Percentiles rank a stretch among this genome's conserved stretches.
Conservation (phyloP, 1,140 invertebrate genomes). For the Papilio helenus region DNA sequence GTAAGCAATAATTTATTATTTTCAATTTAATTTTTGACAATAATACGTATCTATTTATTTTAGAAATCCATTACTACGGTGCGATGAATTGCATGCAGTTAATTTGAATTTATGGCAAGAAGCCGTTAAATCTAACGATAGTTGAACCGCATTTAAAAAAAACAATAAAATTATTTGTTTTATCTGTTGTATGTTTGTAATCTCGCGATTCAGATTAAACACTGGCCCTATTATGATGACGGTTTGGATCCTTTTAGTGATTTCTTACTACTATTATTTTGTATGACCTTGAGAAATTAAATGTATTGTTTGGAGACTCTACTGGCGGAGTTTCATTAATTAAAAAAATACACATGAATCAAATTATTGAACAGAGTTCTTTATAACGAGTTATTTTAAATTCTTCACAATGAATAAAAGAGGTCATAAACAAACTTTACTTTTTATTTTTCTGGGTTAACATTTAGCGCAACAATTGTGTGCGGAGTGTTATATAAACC, state of each 20-base stretch:
- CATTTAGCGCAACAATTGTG: background rate
- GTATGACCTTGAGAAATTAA: too few species aligned
- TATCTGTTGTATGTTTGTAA: background rate
- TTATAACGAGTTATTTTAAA: background rate
- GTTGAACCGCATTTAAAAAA: background rate
- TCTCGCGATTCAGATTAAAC: too few species aligned
- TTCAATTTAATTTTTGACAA: background rate
- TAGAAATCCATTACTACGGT: conserved; percentile 16
- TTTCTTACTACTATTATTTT: too few species aligned
- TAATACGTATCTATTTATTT: background rate
- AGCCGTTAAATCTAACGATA: background rate
- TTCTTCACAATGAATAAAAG: background rate
- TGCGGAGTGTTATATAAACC: background rate
- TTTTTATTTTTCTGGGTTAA: conserved; percentile 1
- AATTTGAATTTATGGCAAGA: conserved; percentile 1
- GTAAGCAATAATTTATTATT: background rate
- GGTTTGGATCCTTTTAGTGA: too few species aligned
- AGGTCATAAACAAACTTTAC: background rate
- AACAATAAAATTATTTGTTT: background rate
- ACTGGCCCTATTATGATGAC: too few species aligned
- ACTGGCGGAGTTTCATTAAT: too few species aligned
- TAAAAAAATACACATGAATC: too few species aligned
- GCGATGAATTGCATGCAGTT: background rate
- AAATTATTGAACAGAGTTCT: background rate
- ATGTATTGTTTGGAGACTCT: too few species aligned